Conservation (phyloP, 2,888 invertebrate species). For the Cantharis rufa region DNA sequence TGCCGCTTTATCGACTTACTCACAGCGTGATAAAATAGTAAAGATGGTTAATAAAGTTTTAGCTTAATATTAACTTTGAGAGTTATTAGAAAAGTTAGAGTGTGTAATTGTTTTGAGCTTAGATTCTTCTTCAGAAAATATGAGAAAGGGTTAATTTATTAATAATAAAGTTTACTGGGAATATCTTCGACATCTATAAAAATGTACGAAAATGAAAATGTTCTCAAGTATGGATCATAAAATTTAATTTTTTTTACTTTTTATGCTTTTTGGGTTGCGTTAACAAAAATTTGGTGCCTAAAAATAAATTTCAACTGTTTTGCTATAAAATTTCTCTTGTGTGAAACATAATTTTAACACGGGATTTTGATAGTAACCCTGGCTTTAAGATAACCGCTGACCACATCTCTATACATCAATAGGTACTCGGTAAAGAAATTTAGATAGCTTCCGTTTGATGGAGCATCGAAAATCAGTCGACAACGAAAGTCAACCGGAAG, state of each 20-base stretch:
- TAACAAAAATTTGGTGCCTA: background rate
- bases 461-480: slow-evolving; percentile 26
- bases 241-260: background rate
- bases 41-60: background rate
- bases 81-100: background rate
- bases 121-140: background rate
- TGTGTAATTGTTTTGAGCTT: background rate
- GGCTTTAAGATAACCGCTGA: slow-evolving; percentile 10
- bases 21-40: background rate
- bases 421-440: slow-evolving; percentile 16
- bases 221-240: background rate
- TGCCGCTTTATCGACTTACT: background rate
- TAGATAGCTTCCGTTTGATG: slow-evolving; percentile 21
- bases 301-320: background rate
- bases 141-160: background rate
- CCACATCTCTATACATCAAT: slow-evolving; percentile 22
- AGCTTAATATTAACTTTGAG: background rate
- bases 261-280: background rate
- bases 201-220: background rate
- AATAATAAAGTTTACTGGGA: background rate
- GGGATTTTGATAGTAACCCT: background rate
- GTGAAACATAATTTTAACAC: background rate
- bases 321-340: background rate
- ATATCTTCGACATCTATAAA: background rate
- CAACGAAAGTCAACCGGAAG: slow-evolving; percentile 28